Evolutionary conservation across 2,888 invertebrate species (phyloP).

Genomic region (Reticulitermes lucifugus): DNA sequence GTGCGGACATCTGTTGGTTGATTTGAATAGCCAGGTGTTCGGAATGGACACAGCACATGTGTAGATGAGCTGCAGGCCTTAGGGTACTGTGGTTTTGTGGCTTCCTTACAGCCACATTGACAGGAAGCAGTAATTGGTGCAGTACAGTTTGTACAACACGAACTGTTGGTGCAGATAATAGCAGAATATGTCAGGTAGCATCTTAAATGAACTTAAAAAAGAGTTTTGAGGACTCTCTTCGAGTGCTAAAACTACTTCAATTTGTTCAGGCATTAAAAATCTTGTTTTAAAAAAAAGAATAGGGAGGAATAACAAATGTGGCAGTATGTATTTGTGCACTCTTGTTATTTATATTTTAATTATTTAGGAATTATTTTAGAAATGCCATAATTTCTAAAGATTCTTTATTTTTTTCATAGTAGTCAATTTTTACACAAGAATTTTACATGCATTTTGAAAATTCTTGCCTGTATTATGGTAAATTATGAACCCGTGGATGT

Average conservation of each 20-base stretch:
- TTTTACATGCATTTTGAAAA: neutral
- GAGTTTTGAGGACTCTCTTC: neutral
- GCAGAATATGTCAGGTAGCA: neutral
- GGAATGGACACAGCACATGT: neutral
- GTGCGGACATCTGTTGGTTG: neutral
- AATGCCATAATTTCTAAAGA: constrained; percentile 12
- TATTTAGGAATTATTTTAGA: constrained; percentile 21
- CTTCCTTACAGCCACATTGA: too few relatives aligned
- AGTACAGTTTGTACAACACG: neutral
- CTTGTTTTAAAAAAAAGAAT: neutral
- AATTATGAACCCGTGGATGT: neutral
- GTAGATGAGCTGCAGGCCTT: neutral
- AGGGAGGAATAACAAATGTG: neutral
- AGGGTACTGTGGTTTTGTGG: neutral
- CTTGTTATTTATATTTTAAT: constrained; percentile 38
- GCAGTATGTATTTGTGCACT: neutral
- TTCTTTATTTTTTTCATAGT: neutral
- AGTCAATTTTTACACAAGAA: constrained; percentile 8
- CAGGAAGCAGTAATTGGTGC: neutral
- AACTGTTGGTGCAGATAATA: neutral
- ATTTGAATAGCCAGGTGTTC: neutral
- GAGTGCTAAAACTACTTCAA: constrained; percentile 3
- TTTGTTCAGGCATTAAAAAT: constrained; percentile 19
- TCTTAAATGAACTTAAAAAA: constrained; percentile 18
- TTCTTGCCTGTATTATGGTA: neutral